Base-by-base conservation (phyloP, 2,888 invertebrate species). In the Prenolepis imparis region DNA sequence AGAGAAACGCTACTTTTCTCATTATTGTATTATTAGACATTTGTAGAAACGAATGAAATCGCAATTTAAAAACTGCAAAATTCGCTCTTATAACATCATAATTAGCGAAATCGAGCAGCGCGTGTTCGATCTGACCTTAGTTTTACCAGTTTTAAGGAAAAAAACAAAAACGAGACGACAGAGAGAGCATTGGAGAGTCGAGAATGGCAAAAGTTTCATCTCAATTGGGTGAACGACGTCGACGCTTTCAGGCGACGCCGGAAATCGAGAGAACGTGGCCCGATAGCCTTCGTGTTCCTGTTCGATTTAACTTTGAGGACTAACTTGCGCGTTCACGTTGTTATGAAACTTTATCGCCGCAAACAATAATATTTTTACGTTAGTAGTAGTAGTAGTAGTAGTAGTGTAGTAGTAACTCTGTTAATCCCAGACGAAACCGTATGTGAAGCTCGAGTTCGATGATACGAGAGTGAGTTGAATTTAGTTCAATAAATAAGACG, bases 191-290 rank as follows among this genome's bases (percentile, higher is more conserved):
- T 12, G 21, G 59, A 4, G 32, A 48, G 44, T 36, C 72, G 59
- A 80, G 78, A 78, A 78, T 78, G 59, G 57, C 70, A 57, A 70
- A 80, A 80, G 78, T 80, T 80, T 80, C 44, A 15, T 59, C 59
- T 80, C 78, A 80, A 80, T 80, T 70, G 72, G 44, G 59, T 78
- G 70, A 70, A 80, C 64, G 73, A 70, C 59, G 57, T 73, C 61
- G 39, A 74, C 61, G 81, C 61, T 82, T 80, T 78, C 87, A 74
- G 64, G 48, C 64, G 77, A 59, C 36, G 72, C 77, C 87, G 87
- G 87, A 87, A 87, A 87, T 87, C 87, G 86, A 87, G 84, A 85
- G 77, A 87, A 87, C 81, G 87, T 84, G 81, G 84, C 41, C 81
- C 70, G 86, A 87, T 87, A 87, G 84, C 86, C 78, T 64, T 70